Percentiles rank a stretch among this genome's conserved stretches.
These are phyloP conservation scores for Corythaixoides concolor DNA, from an alignment of 2,113 vertebrate species.

Conservation along the genomic window DNA sequence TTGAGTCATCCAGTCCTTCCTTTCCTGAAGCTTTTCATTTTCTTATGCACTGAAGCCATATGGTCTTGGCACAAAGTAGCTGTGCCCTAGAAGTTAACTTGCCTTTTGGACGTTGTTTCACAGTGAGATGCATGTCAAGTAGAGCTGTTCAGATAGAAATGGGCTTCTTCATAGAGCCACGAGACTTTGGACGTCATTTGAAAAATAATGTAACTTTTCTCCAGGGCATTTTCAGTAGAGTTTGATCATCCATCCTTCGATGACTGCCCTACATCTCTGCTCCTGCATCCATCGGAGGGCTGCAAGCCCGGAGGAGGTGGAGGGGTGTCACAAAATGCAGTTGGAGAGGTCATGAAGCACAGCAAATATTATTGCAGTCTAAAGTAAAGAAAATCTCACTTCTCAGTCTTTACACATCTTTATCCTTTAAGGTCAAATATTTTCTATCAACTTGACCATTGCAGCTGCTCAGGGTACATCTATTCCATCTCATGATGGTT, in stretches of 20 bases:
- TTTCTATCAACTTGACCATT: slow-evolving; percentile 24
- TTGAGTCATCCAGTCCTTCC: neutral
- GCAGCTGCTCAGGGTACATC: slow-evolving; percentile 34
- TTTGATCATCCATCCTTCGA: slow-evolving; percentile 31
- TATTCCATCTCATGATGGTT: slow-evolving; percentile 14
- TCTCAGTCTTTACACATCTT: slow-evolving; percentile 17
- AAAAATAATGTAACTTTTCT: slow-evolving; percentile 34
- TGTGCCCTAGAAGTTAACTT: slow-evolving; percentile 20
- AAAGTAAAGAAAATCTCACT: slow-evolving; percentile 11
- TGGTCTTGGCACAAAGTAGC: slow-evolving; percentile 23
- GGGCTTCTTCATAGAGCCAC: neutral
- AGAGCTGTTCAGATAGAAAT: slow-evolving; percentile 22
- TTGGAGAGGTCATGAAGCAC: neutral
- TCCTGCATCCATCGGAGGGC: neutral
- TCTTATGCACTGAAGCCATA: neutral
- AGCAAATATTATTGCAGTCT: slow-evolving; percentile 17
- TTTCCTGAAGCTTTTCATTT: slow-evolving; percentile 28
- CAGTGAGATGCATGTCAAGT: slow-evolving; percentile 12
- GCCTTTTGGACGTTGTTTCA: neutral
- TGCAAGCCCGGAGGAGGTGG: neutral
- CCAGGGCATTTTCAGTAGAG: slow-evolving; percentile 18
- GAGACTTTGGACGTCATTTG: slow-evolving; percentile 4
- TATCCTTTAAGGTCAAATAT: slow-evolving; percentile 47
- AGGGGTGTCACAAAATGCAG: neutral
- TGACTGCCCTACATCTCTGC: slow-evolving; percentile 20